Evolutionary conservation across 2,797 vertebrate species (phyloP), one percentile per base, ranked within the genome.

Genomic region (Podarcis lilfordi): DNA sequence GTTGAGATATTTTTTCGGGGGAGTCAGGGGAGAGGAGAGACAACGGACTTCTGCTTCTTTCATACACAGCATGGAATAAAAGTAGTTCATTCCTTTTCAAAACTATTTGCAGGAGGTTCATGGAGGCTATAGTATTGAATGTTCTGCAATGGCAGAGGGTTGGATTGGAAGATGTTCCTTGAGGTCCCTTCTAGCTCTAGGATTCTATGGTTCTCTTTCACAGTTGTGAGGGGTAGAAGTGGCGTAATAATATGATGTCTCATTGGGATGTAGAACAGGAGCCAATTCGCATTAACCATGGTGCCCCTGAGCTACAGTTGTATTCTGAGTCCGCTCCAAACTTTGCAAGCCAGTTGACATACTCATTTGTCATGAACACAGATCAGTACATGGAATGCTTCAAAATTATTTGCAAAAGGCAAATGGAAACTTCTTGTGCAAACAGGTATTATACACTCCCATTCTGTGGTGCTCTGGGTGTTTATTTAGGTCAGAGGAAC

Each of bases 81-180:
- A 86, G 74, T 94, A 93, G 80, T 43, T 93, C 83, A 89, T 90
- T 90, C 29, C 1, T 7, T 92, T 91, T 92, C 86, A 92, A 91
- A 90, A n/a, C 2, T 3, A 76, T 85, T 89, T 92, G 82, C 72
- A 15, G 50, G 50, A 55, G 50, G 50, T 55, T 55, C 61, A 64
- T 19, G 21, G 21, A 64, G 59, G 3, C 59, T 61, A 19, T 7
- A 61, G 61, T 23, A 23, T 5, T 64, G 61, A 64, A 64, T 19
- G 21, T 64, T 23, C 61, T 64, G 61, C 61, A 64, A 2, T 64
- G 61, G 61, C 61, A 64, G 61, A 2, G 61, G 61, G 19, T 7
- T 64, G 27, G 61, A 64, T 23, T 64, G 50, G 50, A 55, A 64
- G 21, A 64, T 64, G 17, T 5, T 64, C 61, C 21, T 23, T 23